phyloP scores from a whole-genome alignment of 35 echinoderm and acorn worm species.

The Ophioderma brevispina region DNA sequence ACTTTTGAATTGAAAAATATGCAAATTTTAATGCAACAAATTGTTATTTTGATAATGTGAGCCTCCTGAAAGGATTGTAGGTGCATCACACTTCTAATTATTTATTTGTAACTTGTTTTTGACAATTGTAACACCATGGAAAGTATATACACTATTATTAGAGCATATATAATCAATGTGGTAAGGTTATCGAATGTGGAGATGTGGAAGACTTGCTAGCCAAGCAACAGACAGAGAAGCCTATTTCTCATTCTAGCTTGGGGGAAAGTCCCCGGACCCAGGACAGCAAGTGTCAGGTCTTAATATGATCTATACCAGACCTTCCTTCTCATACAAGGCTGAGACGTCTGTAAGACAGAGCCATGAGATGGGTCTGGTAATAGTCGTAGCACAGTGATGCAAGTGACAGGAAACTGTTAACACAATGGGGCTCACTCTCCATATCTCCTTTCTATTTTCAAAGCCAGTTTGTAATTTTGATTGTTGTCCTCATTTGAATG shows the following conservation, averaged over 20 bases:
- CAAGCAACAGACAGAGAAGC: background rate
- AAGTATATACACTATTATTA: background rate
- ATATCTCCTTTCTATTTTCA: background rate
- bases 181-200: background rate
- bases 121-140: background rate
- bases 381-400: slow-evolving; percentile 12
- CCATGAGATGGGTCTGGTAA: slow-evolving; percentile 4
- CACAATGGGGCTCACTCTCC: background rate
- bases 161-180: background rate
- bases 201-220: slow-evolving; percentile 9
- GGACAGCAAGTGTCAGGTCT: background rate
- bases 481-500: no score
- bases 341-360: background rate
- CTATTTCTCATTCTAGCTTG: background rate
- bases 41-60: no score
- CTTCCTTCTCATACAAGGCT: background rate
- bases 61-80: no score
- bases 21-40: no score
- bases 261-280: slow-evolving; percentile 7
- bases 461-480: no score
- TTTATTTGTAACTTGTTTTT: no score
- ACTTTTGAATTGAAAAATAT: no score
- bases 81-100: no score
- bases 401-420: slow-evolving; percentile 13
- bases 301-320: background rate